Base-by-base conservation (phyloP, 2,797 vertebrate species). In the Parauchenoglanis ngamensis region DNA sequence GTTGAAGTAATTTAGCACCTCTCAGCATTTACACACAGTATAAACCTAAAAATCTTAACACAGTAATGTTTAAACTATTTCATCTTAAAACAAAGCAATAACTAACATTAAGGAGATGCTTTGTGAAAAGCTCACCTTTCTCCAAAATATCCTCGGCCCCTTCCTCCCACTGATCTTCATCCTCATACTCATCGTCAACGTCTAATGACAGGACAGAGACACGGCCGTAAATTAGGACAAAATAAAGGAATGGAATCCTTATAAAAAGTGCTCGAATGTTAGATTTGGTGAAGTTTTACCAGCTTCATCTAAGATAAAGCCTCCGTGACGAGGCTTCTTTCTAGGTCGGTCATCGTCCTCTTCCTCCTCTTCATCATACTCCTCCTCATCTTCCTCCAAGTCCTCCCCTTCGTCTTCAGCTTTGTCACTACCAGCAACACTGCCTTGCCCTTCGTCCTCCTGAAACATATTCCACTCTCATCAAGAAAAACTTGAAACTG, bases 101-200 rank as follows among this genome's bases (percentile, higher is more conserved):
- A 63, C 40, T 4, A 63, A 46, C 12, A 68, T 28, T 13, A 40
- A 68, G 0, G 10, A 67, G 4, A 31, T 7, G 15, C 25, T 61
- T 0, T 31, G 31, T 0, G 23, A 82, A 68, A 83, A 28, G 19
- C 94, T 93, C 83, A 98, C 98, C 98, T 97, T 99, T 99, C 93
- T 98, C 98, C 89, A 98, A 90, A 86, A 99, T 98, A 85, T 98
- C 98, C 87, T 98, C 97, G 0, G 96, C 97, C 31, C 97, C 98
- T 0, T 98, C 98, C 77, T 97, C 98, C 97, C 97, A 98, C 65
- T 97, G 97, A 87, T 99, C 98, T 68, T 98, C 98, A 0, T 98
- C 98, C 87, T 98, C 98, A 15, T 99, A 98, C 87, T 98, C 98
- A 73, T 98, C 98, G 0, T 98, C 98, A 88, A 99, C 98, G 86